phyloP scores from a whole-genome alignment of 2,113 vertebrate genomes.

The Alectura lathami region DNA sequence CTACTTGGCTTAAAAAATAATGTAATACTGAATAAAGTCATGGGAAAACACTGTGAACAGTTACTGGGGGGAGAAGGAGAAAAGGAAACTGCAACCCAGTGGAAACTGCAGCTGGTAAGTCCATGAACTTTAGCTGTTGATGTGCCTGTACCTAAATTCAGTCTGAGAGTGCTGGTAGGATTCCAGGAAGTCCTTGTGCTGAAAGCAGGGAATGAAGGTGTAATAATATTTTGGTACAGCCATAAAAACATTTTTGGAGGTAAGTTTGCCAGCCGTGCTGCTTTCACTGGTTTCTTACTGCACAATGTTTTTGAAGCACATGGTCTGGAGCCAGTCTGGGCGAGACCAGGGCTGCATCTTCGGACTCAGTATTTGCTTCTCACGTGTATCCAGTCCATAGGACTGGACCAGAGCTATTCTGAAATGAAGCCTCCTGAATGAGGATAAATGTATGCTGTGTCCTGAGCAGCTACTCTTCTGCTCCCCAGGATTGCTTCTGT shows the following conservation, averaged over 20 bases:
- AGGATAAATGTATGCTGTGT: neutral
- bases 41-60: neutral
- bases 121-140: neutral
- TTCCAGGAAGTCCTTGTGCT: neutral
- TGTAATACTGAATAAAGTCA: neutral
- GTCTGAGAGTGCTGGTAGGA: neutral
- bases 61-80: neutral
- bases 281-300: neutral
- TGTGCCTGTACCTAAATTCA: neutral
- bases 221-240: neutral
- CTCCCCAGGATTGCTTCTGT: neutral
- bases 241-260: neutral
- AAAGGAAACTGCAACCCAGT: neutral
- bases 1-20: neutral
- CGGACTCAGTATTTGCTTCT: neutral
- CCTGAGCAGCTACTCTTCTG: neutral
- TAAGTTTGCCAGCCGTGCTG: neutral
- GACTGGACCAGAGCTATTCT: neutral
- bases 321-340: neutral
- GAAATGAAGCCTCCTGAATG: neutral
- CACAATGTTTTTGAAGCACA: fast-evolving
- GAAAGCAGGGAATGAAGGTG: neutral
- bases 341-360: neutral
- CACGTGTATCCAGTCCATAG: neutral
- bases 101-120: neutral